Conservation (phyloP, 2,888 invertebrate genomes). For the Morpho helenor region DNA sequence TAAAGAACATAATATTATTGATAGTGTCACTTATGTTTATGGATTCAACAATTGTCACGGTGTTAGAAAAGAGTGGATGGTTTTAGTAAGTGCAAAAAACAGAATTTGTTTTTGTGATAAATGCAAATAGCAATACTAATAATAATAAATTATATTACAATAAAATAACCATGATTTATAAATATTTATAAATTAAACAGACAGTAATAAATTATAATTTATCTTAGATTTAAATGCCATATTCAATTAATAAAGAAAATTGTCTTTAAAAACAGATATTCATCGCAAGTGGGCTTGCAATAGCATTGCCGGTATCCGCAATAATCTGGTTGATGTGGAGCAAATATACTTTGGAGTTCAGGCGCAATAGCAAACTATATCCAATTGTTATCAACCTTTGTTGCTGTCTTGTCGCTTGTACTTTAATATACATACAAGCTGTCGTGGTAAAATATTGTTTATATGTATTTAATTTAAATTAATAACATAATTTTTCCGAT, state of each 20-base stretch:
- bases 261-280: constrained; percentile 46
- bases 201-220: no score
- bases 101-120: no score
- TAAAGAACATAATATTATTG: constrained; percentile 84
- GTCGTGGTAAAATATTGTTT: constrained; percentile 76
- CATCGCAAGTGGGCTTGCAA: constrained; percentile 57
- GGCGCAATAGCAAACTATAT: constrained; percentile 74
- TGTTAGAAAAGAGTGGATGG: constrained; percentile 69
- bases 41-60: constrained; percentile 77
- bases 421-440: constrained; percentile 82
- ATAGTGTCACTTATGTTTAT: constrained; percentile 85
- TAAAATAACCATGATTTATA: no score
- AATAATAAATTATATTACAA: no score
- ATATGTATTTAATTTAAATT: not conserved
- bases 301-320: constrained; percentile 48
- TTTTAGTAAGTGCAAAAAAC: constrained; percentile 56
- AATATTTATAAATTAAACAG: no score
- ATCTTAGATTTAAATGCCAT: no score
- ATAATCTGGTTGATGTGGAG: constrained; percentile 65
- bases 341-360: constrained; percentile 56
- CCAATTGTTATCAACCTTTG: constrained; percentile 80
- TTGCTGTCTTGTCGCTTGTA: constrained; percentile 79
- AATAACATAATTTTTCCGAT: no score
- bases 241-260: no score
- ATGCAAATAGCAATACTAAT: no score